These are phyloP conservation scores for Lochmaea crataegi DNA, from an alignment of 2,888 invertebrate genomes.

Conservation along the genomic window DNA sequence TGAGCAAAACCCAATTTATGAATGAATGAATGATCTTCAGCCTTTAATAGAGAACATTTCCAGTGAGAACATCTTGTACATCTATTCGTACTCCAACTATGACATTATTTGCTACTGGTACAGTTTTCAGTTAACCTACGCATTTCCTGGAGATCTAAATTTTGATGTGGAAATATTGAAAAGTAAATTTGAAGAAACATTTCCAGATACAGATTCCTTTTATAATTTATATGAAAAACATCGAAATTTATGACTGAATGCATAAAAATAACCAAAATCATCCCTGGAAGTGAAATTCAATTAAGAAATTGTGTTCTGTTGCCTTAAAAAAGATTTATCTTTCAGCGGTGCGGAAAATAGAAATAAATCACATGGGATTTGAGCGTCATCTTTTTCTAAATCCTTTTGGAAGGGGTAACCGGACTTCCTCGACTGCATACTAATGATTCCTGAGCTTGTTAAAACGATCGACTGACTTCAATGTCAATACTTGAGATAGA, in stretches of 20 bases:
- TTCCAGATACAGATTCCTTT: too few relatives aligned
- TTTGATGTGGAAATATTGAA: too few relatives aligned
- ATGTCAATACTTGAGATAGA: constrained; percentile 17
- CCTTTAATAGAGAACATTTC: too few relatives aligned
- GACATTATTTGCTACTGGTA: too few relatives aligned
- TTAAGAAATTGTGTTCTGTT: constrained; percentile 34
- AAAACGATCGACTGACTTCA: constrained; percentile 10
- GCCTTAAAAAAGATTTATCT: constrained; percentile 37
- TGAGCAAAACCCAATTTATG: too few relatives aligned
- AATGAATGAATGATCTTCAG: too few relatives aligned
- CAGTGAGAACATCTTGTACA: too few relatives aligned
- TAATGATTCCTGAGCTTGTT: constrained; percentile 13
- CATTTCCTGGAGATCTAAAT: too few relatives aligned
- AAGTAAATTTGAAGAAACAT: too few relatives aligned
- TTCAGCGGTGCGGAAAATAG: constrained; percentile 30
- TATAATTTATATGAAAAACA: too few relatives aligned
- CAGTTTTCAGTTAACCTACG: too few relatives aligned
- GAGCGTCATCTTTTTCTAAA: constrained; percentile 22
- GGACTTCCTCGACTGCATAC: constrained; percentile 8
- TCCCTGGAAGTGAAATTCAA: constrained; percentile 26
- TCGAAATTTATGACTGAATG: not conserved
- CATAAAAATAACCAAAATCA: constrained; percentile 6
- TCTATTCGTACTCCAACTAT: too few relatives aligned
- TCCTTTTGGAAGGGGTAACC: not conserved
- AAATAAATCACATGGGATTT: constrained; percentile 41